phyloP scores from a whole-genome alignment of 2,888 invertebrate species.

The Nomada goodeniana region DNA sequence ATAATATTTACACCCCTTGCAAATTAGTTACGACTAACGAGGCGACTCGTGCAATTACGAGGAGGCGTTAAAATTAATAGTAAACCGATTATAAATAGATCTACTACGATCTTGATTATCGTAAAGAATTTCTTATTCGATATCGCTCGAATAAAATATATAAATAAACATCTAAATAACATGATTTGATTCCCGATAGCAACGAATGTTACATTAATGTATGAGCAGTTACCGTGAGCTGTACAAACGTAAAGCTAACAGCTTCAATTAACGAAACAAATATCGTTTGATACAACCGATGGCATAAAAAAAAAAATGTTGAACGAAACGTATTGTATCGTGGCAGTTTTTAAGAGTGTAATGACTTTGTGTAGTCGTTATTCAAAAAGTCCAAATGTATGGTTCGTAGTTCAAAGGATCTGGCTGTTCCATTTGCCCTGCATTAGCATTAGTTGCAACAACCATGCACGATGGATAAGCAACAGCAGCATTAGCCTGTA shows the following conservation, averaged over 20 bases:
- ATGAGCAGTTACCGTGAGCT: neutral
- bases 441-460: conserved; percentile 74
- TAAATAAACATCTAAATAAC: too few relatives aligned
- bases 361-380: neutral
- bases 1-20: neutral
- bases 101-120: neutral
- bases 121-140: too few relatives aligned
- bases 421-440: conserved; percentile 80
- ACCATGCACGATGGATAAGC: conserved; percentile 82
- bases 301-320: neutral
- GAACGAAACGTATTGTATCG: neutral
- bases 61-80: neutral
- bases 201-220: neutral
- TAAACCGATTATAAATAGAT: neutral
- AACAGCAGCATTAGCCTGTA: conserved; percentile 72
- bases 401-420: conserved; percentile 82
- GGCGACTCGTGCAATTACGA: neutral
- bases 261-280: neutral
- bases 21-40: neutral
- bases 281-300: neutral
- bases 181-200: too few relatives aligned
- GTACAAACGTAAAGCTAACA: neutral
- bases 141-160: too few relatives aligned
- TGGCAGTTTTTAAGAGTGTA: conserved; percentile 10
- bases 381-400: conserved; percentile 82